Evolutionary conservation across 2,113 vertebrate species (phyloP).

Genomic region (Neotoma lepida): DNA sequence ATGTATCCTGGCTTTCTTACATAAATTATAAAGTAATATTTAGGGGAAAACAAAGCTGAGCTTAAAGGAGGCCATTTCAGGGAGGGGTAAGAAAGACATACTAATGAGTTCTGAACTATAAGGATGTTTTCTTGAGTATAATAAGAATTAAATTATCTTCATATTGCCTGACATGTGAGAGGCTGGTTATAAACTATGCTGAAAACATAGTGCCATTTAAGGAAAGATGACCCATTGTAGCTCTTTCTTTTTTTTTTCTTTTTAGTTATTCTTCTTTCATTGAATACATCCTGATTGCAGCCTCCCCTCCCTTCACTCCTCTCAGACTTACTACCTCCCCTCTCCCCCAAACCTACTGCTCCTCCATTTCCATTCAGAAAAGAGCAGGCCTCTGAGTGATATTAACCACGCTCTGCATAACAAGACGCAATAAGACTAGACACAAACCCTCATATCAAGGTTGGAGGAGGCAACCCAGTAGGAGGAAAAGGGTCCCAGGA

Average conservation of each 20-base stretch:
- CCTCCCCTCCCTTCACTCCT: too few relatives aligned
- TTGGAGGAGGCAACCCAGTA: background rate
- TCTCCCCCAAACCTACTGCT: background rate
- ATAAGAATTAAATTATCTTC: background rate
- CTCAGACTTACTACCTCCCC: fast-evolving
- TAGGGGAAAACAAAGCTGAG: background rate
- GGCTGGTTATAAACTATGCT: background rate
- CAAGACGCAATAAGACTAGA: background rate
- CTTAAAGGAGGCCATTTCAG: constrained; percentile 2
- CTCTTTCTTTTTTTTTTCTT: background rate
- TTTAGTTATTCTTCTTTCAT: background rate
- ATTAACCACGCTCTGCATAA: background rate
- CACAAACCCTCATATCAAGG: background rate
- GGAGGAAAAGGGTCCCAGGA: too few relatives aligned
- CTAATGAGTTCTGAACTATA: background rate
- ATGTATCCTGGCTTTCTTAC: background rate
- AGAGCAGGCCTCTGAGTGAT: background rate
- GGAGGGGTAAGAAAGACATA: background rate
- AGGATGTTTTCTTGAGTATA: background rate
- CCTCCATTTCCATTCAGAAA: background rate
- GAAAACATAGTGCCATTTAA: background rate
- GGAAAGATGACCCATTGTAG: background rate
- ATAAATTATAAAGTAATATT: background rate
- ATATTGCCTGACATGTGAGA: background rate
- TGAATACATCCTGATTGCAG: background rate